phyloP scores from a whole-genome alignment of 35 echinoderm and acorn worm genomes.

The Chiridota heheva region DNA sequence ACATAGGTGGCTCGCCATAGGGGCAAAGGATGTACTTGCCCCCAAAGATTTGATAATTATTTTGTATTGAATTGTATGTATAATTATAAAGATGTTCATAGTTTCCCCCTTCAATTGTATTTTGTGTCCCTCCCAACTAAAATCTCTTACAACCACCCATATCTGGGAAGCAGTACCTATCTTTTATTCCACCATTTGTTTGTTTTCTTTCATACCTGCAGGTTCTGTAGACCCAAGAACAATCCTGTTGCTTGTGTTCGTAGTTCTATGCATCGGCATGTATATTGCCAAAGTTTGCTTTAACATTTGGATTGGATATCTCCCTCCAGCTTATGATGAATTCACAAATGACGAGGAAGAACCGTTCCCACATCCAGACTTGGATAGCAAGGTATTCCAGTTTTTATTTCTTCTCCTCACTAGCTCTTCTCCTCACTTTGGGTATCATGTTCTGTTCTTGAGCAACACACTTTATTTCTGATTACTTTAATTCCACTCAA shows the following conservation, averaged over 20 bases:
- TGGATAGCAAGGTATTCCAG: background rate
- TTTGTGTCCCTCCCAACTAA: too few species aligned
- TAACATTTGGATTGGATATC: slow-evolving; percentile 95
- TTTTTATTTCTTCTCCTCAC: background rate
- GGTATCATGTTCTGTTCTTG: background rate
- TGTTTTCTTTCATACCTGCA: slow-evolving; percentile 28
- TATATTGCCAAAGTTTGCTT: slow-evolving; percentile 91
- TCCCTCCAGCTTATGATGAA: slow-evolving; percentile 85
- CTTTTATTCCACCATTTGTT: too few species aligned
- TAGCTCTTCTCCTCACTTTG: background rate
- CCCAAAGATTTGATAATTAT: too few species aligned
- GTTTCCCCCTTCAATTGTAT: too few species aligned
- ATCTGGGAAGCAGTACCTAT: too few species aligned
- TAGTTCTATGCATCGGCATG: slow-evolving; percentile 74
- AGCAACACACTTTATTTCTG: background rate
- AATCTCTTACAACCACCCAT: too few species aligned
- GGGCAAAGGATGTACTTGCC: too few species aligned
- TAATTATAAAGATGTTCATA: too few species aligned
- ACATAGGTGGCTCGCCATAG: too few species aligned
- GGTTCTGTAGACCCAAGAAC: slow-evolving; percentile 88
- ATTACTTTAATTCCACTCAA: background rate
- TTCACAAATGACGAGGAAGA: slow-evolving; percentile 74
- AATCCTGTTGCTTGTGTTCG: slow-evolving; percentile 73
- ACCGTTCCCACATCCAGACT: background rate
- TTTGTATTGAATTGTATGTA: too few species aligned